These are phyloP conservation scores for Helarctos malayanus DNA, from an alignment of 2,797 vertebrate genomes.

Conservation along the genomic window DNA sequence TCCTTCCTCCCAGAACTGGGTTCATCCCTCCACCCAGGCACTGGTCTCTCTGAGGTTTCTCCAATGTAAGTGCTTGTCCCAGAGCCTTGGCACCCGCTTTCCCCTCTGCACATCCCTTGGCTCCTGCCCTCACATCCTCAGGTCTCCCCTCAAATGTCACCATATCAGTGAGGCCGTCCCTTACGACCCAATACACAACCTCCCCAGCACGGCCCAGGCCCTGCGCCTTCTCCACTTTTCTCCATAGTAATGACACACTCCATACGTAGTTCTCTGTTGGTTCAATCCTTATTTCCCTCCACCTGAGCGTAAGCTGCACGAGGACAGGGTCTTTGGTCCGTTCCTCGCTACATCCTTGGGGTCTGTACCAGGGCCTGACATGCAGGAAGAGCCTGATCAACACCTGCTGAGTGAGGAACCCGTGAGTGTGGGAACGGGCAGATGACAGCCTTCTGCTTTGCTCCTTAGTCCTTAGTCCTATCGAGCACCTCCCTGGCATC, in stretches of 20 bases:
- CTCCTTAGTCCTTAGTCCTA: not conserved
- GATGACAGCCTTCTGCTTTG: not conserved
- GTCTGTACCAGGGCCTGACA: not conserved
- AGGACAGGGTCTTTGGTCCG: not conserved
- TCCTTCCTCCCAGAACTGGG: not conserved
- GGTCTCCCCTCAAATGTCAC: not conserved
- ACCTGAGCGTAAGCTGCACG: not conserved
- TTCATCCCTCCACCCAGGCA: not conserved
- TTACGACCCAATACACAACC: not conserved
- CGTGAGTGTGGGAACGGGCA: not conserved
- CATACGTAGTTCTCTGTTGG: fast-evolving
- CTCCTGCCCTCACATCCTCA: not conserved
- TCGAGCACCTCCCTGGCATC: not conserved
- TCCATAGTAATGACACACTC: not conserved
- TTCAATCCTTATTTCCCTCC: not conserved
- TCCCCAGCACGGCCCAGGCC: too few relatives aligned
- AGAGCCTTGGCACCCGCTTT: not conserved
- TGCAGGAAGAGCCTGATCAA: not conserved
- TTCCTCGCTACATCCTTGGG: not conserved
- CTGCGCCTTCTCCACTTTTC: not conserved
- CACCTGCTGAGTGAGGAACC: not conserved
- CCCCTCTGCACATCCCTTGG: not conserved
- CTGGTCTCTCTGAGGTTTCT: not conserved
- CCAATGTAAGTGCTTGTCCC: not conserved
- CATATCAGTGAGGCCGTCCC: not conserved